Percentiles rank a stretch among this genome's conserved stretches.
Evolutionary conservation across 2,888 invertebrate species (phyloP).

Genomic region (Aphidius colemani): DNA sequence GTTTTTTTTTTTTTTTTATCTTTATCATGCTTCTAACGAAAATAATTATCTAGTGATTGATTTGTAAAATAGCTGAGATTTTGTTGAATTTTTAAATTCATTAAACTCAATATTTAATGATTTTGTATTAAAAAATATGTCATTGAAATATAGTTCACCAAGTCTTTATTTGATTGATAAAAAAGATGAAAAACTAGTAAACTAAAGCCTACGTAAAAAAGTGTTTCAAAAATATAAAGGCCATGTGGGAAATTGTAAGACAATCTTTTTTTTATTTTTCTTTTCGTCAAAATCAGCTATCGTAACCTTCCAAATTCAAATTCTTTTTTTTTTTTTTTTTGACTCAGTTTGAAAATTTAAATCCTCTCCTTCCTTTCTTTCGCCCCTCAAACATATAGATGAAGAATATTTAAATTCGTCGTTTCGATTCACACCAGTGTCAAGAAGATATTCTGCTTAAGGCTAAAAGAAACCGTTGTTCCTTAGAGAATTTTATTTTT

Average conservation of each 20-base stretch:
- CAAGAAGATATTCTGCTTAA: slow-evolving; percentile 15
- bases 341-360: slow-evolving; percentile 24
- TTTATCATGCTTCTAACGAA: slow-evolving; percentile 11
- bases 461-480: slow-evolving; percentile 13
- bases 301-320: slow-evolving; percentile 22
- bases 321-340: slow-evolving; percentile 5
- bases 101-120: too few species aligned
- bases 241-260: neutral
- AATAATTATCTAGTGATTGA: too few species aligned
- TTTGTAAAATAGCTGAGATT: too few species aligned
- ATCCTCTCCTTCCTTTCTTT: neutral
- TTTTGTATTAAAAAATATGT: too few species aligned
- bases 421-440: slow-evolving; percentile 4
- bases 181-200: too few species aligned
- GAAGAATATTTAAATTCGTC: slow-evolving; percentile 26
- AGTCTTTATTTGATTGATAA: too few species aligned
- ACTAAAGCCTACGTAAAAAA: too few species aligned
- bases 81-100: too few species aligned
- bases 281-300: slow-evolving; percentile 6
- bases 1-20: slow-evolving; percentile 26
- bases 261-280: slow-evolving; percentile 1
- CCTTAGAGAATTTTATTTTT: slow-evolving; percentile 12
- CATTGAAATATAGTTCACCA: too few species aligned
- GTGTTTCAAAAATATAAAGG: too few species aligned
- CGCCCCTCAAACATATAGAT: neutral